Evolutionary conservation across 2,113 vertebrate species (phyloP).

Genomic region (Myodes glareolus): DNA sequence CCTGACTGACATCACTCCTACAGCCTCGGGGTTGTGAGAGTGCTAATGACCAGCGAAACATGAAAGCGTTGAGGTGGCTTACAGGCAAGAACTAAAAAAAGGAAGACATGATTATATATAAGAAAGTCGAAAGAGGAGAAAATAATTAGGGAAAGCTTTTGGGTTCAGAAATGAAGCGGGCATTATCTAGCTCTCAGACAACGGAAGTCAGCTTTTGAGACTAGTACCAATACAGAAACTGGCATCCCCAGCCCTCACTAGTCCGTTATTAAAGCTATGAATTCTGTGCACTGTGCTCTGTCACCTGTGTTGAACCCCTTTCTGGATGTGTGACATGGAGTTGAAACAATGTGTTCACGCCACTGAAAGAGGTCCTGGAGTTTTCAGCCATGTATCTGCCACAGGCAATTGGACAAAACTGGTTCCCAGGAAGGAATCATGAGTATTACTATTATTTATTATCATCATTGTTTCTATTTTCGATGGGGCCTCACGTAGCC

Average conservation of each 20-base stretch:
- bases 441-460: background rate
- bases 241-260: background rate
- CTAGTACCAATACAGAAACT: background rate
- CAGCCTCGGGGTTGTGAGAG: background rate
- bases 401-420: background rate
- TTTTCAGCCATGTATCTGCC: background rate
- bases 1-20: background rate
- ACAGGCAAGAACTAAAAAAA: conserved; percentile 21
- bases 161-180: conserved; percentile 12
- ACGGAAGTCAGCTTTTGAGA: conserved; percentile 8
- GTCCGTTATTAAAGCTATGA: conserved; percentile 50
- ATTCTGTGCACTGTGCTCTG: background rate
- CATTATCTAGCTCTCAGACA: background rate
- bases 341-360: background rate
- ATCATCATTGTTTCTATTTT: background rate
- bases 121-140: conserved; percentile 20
- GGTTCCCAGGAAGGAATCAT: background rate
- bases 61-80: background rate
- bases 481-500: background rate
- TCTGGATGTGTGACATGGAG: background rate
- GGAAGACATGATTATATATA: background rate
- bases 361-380: background rate
- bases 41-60: background rate
- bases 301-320: conserved; percentile 16
- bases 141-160: conserved; percentile 7